Evolutionary conservation across 2,113 vertebrate species (phyloP), one percentile per base, ranked within the genome.

Genomic region (Pipa parva): DNA sequence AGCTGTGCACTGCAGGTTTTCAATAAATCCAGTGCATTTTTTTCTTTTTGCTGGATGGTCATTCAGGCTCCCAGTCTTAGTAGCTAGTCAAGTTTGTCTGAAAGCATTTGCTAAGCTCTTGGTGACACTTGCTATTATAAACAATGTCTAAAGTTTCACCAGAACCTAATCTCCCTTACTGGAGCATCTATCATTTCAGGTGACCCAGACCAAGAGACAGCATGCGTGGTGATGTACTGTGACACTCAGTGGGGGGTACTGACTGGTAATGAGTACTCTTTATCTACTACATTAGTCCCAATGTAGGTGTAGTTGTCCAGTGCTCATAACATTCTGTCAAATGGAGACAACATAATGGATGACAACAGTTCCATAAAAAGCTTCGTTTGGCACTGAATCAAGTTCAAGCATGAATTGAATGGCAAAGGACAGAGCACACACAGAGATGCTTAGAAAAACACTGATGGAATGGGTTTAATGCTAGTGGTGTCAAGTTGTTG

Each of bases 171-270:
- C 76, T 76, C 48, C 80, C 73, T 31, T 80, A 79, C 82, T 81
- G 68, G 63, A 48, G 76, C 75, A 77, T 80, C 85, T 76, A 62
- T 84, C 88, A 83, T 80, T 83, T 83, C 81, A 85, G 87, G 0
- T 87, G 88, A 88, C 88, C 87, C 86, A 77, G 48, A 76, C 59
- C 29, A 79, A 77, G 80, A 78, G 76, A 73, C 63, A 66, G 69
- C 76, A 48, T 0, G 72, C 74, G 69, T 48, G 71, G 60, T 71
- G 0, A 12, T 72, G 63, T 77, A 55, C 76, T 74, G 71, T 76
- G 76, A 79, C 80, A 76, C 71, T 74, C 58, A 27, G 42, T 55
- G 66, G 62, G 66, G 62, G 73, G 4, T 77, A 73, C 85, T 81
- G 73, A 59, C 78, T 78, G 66, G 71, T 80, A 78, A 74, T 76